Percentiles rank a stretch among this genome's conserved stretches.
Evolutionary conservation across 2,888 invertebrate genomes (phyloP).

Genomic region (Tenthredo scrophulariae): DNA sequence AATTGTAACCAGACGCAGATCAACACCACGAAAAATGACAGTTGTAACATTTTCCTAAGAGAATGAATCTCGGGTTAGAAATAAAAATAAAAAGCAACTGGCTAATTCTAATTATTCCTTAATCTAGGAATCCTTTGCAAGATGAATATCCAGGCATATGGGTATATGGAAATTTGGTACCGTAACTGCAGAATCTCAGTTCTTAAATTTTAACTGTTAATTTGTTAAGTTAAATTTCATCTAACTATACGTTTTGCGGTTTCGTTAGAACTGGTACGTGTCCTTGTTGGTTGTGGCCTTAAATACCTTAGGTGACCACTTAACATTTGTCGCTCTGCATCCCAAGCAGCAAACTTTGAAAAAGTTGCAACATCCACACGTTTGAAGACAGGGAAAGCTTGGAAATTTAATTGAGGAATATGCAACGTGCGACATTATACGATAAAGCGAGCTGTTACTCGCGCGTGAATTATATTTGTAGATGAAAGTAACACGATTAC

Average conservation of each 20-base stretch:
- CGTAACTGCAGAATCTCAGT: conserved; percentile 52
- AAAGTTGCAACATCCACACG: conserved; percentile 31
- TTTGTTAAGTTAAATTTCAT: not conserved
- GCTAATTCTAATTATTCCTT: not conserved
- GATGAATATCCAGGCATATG: not conserved
- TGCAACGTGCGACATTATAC: conserved; percentile 49
- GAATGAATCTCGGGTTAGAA: not conserved
- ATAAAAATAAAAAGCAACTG: not conserved
- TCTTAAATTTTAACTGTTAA: conserved; percentile 15
- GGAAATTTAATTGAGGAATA: conserved; percentile 64
- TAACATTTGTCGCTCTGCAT: conserved; percentile 62
- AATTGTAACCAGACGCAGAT: conserved; percentile 27
- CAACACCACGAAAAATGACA: not conserved
- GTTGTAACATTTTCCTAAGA: conserved; percentile 14
- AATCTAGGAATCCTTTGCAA: not conserved
- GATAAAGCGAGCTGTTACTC: conserved; percentile 30
- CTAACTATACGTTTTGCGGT: conserved; percentile 27
- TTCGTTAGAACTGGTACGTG: conserved; percentile 48
- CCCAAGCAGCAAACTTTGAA: conserved; percentile 55
- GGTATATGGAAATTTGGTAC: not conserved
- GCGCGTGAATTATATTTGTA: not conserved
- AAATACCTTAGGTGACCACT: conserved; percentile 60
- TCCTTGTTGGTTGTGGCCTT: conserved; percentile 48
- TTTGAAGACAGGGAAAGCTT: conserved; percentile 61
- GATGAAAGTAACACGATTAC: conserved; percentile 51